Evolutionary conservation across 2,888 invertebrate genomes (phyloP), one percentile per base, ranked within the genome.

Genomic region (Cerceris ruficornis): DNA sequence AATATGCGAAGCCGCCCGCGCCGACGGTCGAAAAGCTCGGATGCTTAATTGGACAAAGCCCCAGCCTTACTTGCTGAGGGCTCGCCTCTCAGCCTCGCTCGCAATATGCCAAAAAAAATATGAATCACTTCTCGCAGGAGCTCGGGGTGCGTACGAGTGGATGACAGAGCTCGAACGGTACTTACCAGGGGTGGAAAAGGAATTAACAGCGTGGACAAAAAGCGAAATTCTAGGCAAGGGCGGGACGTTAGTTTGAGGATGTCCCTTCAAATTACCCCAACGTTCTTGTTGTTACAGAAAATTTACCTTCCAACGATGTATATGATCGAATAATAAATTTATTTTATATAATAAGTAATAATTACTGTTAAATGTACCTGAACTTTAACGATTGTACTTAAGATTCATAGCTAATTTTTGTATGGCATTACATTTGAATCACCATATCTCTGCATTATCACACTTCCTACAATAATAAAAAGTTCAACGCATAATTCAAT

Each of bases 31-130:
- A 88, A 88, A 90, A 90, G 91, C 91, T 86, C 85, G 90, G 91
- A 90, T 90, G 91, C 90, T 92, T 92, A 92, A 92, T 92, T 92
- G 91, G 91, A 92, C 92, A 92, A 92, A 92, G 92, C 92, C 88
- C 90, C 87, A 84, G 83, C 87, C 87, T 89, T 89, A 84, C 84
- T 89, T 88, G 83, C 86, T 83, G 77, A 83, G 83, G 86, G 84
- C 86, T 85, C 75, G 83, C 86, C 88, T 88, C 90, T 90, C 88
- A 83, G 86, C 83, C 80, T 86, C 85, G 85, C 80, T 89, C 86
- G 90, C 90, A 91, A 91, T 91, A 91, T 91, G 86, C 88, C 85
- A 86, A 89, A 91, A 91, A 83, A 86, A 85, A 86, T 84, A 88
- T 88, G 88, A 91, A 91, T 90, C 88, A 86, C 87, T 90, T 88